Percentiles rank a stretch among this genome's conserved stretches.
These are phyloP conservation scores for Limenitis camilla DNA, from an alignment of 2,888 invertebrate genomes.

Conservation along the genomic window DNA sequence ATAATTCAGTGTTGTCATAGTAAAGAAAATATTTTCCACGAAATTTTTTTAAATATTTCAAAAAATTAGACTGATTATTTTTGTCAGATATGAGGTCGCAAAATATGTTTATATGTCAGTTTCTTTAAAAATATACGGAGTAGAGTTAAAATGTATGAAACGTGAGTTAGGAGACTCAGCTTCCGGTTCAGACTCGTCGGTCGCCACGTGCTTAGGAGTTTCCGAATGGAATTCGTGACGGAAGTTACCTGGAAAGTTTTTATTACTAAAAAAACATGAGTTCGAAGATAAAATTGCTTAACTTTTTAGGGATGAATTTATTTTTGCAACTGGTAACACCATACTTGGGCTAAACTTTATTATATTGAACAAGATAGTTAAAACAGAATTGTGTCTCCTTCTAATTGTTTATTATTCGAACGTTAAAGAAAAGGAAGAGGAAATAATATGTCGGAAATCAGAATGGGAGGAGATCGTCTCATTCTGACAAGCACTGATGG, in stretches of 20 bases:
- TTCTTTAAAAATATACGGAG: conserved; percentile 57
- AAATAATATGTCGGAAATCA: too few relatives aligned
- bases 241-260: conserved; percentile 52
- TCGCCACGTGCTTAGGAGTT: conserved; percentile 53
- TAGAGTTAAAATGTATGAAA: conserved; percentile 58
- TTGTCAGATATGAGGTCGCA: neutral
- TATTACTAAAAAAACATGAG: neutral
- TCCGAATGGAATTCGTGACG: conserved; percentile 64
- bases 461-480: too few relatives aligned
- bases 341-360: too few relatives aligned
- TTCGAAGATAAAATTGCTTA: neutral
- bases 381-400: too few relatives aligned
- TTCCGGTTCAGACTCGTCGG: conserved; percentile 38
- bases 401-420: too few relatives aligned
- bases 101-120: conserved; percentile 55
- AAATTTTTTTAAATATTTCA: neutral
- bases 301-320: neutral
- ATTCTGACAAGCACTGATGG: too few relatives aligned
- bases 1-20: too few relatives aligned
- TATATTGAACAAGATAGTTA: too few relatives aligned
- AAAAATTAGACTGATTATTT: neutral
- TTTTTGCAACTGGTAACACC: neutral
- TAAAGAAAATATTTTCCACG: neutral
- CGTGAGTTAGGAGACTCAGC: conserved; percentile 51
- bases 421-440: too few relatives aligned